Percentiles rank a stretch among this genome's conserved stretches.
These are phyloP conservation scores for Gastracanthus pulcherrimus DNA, from an alignment of 2,888 invertebrate genomes.

Conservation along the genomic window DNA sequence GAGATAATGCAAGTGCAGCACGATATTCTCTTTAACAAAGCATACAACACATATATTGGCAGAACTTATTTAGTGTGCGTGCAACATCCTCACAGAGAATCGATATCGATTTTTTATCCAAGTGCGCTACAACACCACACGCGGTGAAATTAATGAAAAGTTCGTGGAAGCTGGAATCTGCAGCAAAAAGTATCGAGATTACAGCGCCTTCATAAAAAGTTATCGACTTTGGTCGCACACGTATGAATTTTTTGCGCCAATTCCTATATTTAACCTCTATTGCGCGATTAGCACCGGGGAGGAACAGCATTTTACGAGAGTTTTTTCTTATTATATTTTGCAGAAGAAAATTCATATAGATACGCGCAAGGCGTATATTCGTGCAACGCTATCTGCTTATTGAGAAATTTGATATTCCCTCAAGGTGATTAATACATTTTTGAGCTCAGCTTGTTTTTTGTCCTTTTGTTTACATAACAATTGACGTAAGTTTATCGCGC, in stretches of 20 bases:
- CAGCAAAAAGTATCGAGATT: not conserved
- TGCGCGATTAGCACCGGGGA: not conserved
- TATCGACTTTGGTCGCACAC: not conserved
- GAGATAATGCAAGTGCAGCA: too few species aligned
- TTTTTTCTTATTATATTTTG: not conserved
- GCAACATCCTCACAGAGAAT: not conserved
- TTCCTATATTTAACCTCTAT: slow-evolving; percentile 19
- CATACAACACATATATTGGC: not conserved
- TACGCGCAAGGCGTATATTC: not conserved
- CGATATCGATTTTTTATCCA: not conserved
- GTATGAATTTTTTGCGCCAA: not conserved
- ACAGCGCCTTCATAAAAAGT: not conserved
- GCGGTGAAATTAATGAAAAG: slow-evolving; percentile 37
- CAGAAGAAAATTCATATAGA: not conserved
- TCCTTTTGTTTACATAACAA: slow-evolving; percentile 55
- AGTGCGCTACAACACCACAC: not conserved
- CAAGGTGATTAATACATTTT: slow-evolving; percentile 41
- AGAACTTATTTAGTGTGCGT: not conserved
- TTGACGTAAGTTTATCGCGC: slow-evolving; percentile 46
- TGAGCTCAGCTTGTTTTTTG: slow-evolving; percentile 53
- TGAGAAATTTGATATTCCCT: slow-evolving; percentile 38
- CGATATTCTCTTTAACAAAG: not conserved
- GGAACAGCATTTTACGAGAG: not conserved
- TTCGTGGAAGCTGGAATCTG: not conserved
- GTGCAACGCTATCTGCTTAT: slow-evolving; percentile 28